Evolutionary conservation across 2,888 invertebrate genomes (phyloP), one percentile per base, ranked within the genome.

Genomic region (Lochmaea crataegi): DNA sequence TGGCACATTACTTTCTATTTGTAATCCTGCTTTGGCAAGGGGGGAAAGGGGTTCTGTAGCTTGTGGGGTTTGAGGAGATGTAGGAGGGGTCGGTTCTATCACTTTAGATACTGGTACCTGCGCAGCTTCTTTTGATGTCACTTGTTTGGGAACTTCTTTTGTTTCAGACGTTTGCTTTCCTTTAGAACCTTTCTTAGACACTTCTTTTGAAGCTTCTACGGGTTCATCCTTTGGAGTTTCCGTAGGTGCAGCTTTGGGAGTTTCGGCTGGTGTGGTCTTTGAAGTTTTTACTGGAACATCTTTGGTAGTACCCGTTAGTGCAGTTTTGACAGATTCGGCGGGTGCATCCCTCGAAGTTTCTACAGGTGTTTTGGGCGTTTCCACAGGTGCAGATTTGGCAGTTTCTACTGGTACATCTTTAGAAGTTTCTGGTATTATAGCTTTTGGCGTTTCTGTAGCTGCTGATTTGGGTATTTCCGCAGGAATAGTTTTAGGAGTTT

Each of bases 81-180:
- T 85, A 0, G 87, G 75, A 38, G 84, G 82, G 61, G 86, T 85
- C 0, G 87, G 85, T 75, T 87, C 87, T 66, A 85, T 45, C 26
- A 51, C 51, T 58, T 67, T 67, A 38, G 68, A 60, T 7, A 45
- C 63, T 22, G 69, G 63, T 14, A 26, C 45, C 12, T 61, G 41
- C 14, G 57, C 42, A 48, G 64, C 26, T 56, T 70, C 69, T 70
- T 63, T 53, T 53, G 26, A 53, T 26, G 14, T 38, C 32, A 22
- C 70, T 16, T 72, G 56, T 61, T 73, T 58, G 45, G 73, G 60
- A n/a, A 64, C 74, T 53, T 71, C 75, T 66, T 87, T 72, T 68
- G 72, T 61, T 73, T 71, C 60, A 56, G 68, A 42, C 68, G 70
- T 72, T 56, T 77, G 75, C 57, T 74, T 48, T 64, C 70, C 70